phyloP scores from a whole-genome alignment of 2,888 invertebrate genomes.

The Adineta ricciae region DNA sequence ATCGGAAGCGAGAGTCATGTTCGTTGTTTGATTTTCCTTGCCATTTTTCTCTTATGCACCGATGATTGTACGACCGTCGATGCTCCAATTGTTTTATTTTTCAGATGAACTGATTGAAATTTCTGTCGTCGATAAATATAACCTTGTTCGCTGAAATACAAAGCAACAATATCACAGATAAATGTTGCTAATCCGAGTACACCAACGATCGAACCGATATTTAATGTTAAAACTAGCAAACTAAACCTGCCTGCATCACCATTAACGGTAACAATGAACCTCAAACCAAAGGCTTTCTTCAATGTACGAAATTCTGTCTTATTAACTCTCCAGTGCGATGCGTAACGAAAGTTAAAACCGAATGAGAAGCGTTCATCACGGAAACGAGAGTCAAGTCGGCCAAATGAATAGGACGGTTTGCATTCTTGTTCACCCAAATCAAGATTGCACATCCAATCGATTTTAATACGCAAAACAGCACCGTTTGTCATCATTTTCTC shows the following conservation, averaged over 20 bases:
- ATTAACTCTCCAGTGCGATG: conserved; percentile 45
- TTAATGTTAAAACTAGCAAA: conserved; percentile 51
- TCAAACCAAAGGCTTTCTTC: conserved; percentile 52
- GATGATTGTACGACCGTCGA: too few species aligned
- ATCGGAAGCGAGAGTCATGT: too few species aligned
- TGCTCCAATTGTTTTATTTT: too few species aligned
- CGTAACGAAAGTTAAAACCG: conserved; percentile 40
- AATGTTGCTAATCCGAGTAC: background rate
- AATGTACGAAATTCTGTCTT: conserved; percentile 48
- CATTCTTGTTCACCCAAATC: conserved; percentile 50
- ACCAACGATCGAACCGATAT: conserved; percentile 48
- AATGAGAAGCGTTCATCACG: conserved; percentile 31
- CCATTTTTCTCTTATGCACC: too few species aligned
- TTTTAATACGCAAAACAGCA: conserved; percentile 51
- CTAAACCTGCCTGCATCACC: conserved; percentile 53
- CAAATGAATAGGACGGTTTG: conserved; percentile 51
- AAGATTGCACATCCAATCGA: conserved; percentile 53
- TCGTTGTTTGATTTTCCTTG: too few species aligned
- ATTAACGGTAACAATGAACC: conserved; percentile 51
- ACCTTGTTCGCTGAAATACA: too few species aligned
- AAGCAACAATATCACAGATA: background rate
- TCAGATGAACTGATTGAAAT: too few species aligned
- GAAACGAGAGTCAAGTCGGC: conserved; percentile 46
- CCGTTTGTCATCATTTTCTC: conserved; percentile 38
- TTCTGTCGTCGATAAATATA: too few species aligned